A percentile compares a stretch with the other conserved stretches of the same genome.
Evolutionary conservation across 2,888 invertebrate species (phyloP).

Genomic region (Nomada ruficornis): DNA sequence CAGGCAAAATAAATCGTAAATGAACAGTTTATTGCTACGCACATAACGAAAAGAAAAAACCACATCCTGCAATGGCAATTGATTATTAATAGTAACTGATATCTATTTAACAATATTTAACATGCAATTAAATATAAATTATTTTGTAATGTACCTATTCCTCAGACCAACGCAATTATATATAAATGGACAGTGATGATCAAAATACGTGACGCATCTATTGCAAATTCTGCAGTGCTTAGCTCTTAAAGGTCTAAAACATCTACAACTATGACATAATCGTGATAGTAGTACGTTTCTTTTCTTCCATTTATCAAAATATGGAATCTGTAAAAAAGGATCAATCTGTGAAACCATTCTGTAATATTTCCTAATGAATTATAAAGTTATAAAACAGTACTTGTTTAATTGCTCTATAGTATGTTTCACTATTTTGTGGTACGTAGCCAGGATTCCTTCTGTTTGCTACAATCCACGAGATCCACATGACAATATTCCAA

Average conservation of each 20-base stretch:
- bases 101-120: neutral
- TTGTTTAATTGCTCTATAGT: constrained; percentile 95
- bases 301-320: constrained; percentile 96
- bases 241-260: constrained; percentile 93
- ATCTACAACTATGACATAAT: constrained; percentile 96
- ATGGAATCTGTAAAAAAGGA: constrained; percentile 87
- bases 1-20: constrained; percentile 95
- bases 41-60: constrained; percentile 96
- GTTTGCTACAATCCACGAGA: constrained; percentile 95
- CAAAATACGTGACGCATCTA: constrained; percentile 94
- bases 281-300: constrained; percentile 92
- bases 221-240: constrained; percentile 97
- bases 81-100: neutral
- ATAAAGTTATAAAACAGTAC: constrained; percentile 67
- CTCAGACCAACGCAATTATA: constrained; percentile 97
- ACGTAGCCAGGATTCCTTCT: constrained; percentile 95
- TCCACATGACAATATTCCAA: constrained; percentile 97
- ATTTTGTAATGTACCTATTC: constrained; percentile 87
- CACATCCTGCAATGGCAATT: constrained; percentile 88
- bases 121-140: neutral
- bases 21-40: constrained; percentile 94
- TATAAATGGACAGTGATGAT: constrained; percentile 98
- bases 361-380: neutral
- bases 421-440: constrained; percentile 94
- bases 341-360: neutral